These are phyloP conservation scores for Podarcis muralis DNA, from an alignment of 2,113 vertebrate species.

Conservation along the genomic window DNA sequence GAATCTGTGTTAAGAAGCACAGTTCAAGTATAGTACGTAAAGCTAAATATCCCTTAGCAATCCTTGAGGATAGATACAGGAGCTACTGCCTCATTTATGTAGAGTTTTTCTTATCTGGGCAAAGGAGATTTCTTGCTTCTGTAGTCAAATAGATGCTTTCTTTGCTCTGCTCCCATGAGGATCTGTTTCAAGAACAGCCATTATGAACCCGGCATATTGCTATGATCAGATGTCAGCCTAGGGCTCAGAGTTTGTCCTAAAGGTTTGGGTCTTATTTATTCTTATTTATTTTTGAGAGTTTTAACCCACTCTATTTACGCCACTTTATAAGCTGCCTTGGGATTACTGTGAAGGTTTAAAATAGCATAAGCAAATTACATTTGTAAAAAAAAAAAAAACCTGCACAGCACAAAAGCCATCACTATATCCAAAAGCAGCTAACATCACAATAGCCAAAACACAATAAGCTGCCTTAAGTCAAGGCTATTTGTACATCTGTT, in stretches of 20 bases:
- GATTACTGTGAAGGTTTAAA: not conserved
- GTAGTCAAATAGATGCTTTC: not conserved
- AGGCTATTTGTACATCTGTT: not conserved
- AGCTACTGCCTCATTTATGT: not conserved
- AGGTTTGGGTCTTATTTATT: not conserved
- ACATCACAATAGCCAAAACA: too few species aligned
- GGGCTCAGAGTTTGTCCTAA: not conserved
- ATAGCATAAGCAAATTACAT: not conserved
- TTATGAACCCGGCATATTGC: not conserved
- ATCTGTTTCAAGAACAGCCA: not conserved
- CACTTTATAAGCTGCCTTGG: not conserved
- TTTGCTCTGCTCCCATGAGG: not conserved
- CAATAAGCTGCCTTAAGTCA: too few species aligned
- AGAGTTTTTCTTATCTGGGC: not conserved
- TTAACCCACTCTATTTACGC: not conserved
- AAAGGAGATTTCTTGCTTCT: not conserved
- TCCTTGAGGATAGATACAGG: not conserved
- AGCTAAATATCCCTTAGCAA: not conserved
- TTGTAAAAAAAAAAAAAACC: not conserved
- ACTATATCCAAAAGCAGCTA: not conserved
- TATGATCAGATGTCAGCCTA: not conserved
- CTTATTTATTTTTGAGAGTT: not conserved
- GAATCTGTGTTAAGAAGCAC: constrained; percentile 33
- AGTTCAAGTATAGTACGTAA: not conserved
- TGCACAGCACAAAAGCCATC: not conserved